Percentiles rank a stretch among this genome's conserved stretches.
Conservation (phyloP, 2,113 vertebrate species). For the Canis aureus region DNA sequence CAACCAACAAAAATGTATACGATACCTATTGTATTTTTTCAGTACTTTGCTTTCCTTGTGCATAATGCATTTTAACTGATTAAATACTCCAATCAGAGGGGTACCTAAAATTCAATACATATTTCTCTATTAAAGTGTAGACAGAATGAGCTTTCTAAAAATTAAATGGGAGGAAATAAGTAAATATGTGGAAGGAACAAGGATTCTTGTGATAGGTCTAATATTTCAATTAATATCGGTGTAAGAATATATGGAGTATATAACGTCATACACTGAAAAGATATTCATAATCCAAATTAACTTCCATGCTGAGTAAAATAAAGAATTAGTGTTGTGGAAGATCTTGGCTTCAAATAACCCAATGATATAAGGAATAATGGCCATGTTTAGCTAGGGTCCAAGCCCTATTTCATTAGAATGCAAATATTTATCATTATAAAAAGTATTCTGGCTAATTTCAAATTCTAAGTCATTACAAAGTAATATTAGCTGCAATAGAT, state of each 20-base stretch:
- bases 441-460: conserved; percentile 53
- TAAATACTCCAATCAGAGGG: background rate
- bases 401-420: conserved; percentile 49
- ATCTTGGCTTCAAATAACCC: background rate
- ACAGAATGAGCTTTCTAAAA: background rate
- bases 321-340: background rate
- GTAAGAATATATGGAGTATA: background rate
- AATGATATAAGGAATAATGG: conserved; percentile 15
- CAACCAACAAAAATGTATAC: background rate
- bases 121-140: background rate
- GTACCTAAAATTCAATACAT: background rate
- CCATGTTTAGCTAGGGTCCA: conserved; percentile 15
- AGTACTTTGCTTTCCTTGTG: background rate
- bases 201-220: background rate
- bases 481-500: conserved; percentile 57
- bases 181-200: background rate
- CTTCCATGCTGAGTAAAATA: background rate
- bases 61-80: background rate
- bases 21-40: background rate
- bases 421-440: conserved; percentile 60
- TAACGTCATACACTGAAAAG: background rate
- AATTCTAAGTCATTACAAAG: conserved; percentile 56
- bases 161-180: background rate
- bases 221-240: background rate
- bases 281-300: conserved; percentile 46